phyloP scores from a whole-genome alignment of 2,797 vertebrate species.

The Aulostomus chinensis region DNA sequence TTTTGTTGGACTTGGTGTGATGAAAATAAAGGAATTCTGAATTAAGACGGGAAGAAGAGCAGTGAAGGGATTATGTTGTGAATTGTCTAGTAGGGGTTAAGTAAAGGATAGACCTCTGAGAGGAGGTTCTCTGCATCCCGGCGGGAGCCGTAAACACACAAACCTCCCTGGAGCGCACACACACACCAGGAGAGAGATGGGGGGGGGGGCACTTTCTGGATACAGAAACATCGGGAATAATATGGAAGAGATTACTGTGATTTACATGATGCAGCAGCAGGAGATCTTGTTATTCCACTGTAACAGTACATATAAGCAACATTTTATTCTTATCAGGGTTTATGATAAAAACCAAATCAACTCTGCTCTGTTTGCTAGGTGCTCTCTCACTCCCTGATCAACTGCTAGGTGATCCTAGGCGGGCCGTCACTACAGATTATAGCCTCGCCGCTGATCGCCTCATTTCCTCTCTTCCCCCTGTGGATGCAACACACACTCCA shows the following conservation, averaged over 20 bases:
- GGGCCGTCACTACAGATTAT: conserved; percentile 37
- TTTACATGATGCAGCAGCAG: conserved; percentile 26
- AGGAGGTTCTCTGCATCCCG: too few species aligned
- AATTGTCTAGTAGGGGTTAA: too few species aligned
- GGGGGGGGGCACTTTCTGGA: conserved; percentile 3
- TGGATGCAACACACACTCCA: conserved; percentile 23
- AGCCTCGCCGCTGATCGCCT: too few species aligned
- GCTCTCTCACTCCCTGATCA: conserved; percentile 19
- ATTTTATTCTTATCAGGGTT: too few species aligned
- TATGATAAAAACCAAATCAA: not conserved
- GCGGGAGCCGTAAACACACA: conserved; percentile 25
- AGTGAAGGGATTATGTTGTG: too few species aligned
- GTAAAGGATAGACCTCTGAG: too few species aligned
- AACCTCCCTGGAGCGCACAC: conserved; percentile 7
- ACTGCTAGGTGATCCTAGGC: conserved; percentile 20
- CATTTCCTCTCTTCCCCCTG: conserved; percentile 52
- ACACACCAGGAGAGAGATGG: not conserved
- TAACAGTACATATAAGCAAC: too few species aligned
- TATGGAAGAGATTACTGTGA: conserved; percentile 20
- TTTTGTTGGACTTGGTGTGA: too few species aligned
- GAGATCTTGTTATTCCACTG: too few species aligned
- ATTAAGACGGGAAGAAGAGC: too few species aligned
- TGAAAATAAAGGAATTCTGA: too few species aligned
- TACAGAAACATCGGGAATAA: conserved; percentile 19
- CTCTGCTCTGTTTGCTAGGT: not conserved